Base-by-base conservation (phyloP, 2,888 invertebrate genomes). In the Iselma pallidipennis region DNA sequence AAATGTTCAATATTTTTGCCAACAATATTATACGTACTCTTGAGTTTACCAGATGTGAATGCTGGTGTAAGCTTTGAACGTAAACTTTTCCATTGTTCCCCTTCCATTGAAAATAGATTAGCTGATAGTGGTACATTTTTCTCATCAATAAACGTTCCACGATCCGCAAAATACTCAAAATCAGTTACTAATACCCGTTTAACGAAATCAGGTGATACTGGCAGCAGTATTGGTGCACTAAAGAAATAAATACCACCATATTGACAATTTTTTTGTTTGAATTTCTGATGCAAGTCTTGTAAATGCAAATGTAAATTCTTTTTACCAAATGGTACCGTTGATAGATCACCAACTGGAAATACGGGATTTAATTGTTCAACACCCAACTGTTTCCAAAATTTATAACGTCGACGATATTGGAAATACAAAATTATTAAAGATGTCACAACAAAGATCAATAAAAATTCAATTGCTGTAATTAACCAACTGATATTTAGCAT, bases 11-110 rank as follows among this genome's bases (percentile, higher is more conserved):
- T n/a, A n/a, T 45, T 45, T 2, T 45, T 10, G 12, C 21, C 0
- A 5, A 45, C 21, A 5, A 45, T 45, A 45, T 14, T 16, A 25
- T 51, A 57, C 57, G 51, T 57, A 25, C 23, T 19, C 28, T 51
- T 57, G 28, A 57, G 2, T 21, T 16, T 37, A 12, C 31, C 29
- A 4, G 57, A 51, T 26, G 57, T 57, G n/a, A 57, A 57, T 9
- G 26, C 19, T 5, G 37, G 57, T 16, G 28, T 57, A 23, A 51
- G 16, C n/a, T 57, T 57, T 1, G 26, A 2, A 12, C 57, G 29
- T 26, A 28, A 25, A 9, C 9, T 26, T 19, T 9, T 37, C 57
- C 57, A 57, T 2, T 37, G 4, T 5, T 9, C 23, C n/a, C 42
- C 57, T 19, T 31, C 33, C 28, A 31, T 23, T 23, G 45, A 21